Evolutionary conservation across 2,888 invertebrate genomes (phyloP), one percentile per base, ranked within the genome.

Genomic region (Pogonocherus hispidulus): DNA sequence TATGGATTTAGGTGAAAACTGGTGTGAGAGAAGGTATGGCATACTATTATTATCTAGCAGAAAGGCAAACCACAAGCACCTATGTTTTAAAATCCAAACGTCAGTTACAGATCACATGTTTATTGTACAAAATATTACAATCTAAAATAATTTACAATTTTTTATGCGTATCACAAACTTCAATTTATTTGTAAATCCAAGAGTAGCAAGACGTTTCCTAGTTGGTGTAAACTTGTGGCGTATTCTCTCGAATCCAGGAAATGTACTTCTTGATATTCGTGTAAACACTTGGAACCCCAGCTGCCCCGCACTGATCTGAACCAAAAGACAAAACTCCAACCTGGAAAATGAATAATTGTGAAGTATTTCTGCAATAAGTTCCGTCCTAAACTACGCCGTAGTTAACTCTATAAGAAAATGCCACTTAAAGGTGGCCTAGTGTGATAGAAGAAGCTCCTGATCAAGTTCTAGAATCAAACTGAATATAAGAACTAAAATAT

Each of bases 241-340:
- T 89, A 81, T 92, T 94, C 74, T 92, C 91, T 52, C 90, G 87
- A 66, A 94, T 93, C 94, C 94, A 94, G 35, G 89, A 88, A 41
- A 91, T 86, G 78, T 94, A 94, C 81, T 92, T 92, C 20, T 91
- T 92, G 51, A 94, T 87, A 75, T 92, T 91, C 0, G 93, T 92
- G 80, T 94, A 94, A 0, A 93, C 93, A 75, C 93, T 93, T 1
- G 94, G 93, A 0, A 93, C 88, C 2, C 92, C 92, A 65, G 89
- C 86, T 18, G 90, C 91, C 20, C 92, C 92, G 78, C 93, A 92
- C 82, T 93, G 92, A 76, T 92, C 93, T 0, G 93, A 93, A 1
- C 94, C 94, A 76, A 93, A 94, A 0, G 94, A 94, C 72, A 94
- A 90, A 37, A 94, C 91, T 27, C 94, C 94, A 70, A 93, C 88